Evolutionary conservation across 2,888 invertebrate genomes (phyloP), one percentile per base, ranked within the genome.

Genomic region (Cyaniris semiargus): DNA sequence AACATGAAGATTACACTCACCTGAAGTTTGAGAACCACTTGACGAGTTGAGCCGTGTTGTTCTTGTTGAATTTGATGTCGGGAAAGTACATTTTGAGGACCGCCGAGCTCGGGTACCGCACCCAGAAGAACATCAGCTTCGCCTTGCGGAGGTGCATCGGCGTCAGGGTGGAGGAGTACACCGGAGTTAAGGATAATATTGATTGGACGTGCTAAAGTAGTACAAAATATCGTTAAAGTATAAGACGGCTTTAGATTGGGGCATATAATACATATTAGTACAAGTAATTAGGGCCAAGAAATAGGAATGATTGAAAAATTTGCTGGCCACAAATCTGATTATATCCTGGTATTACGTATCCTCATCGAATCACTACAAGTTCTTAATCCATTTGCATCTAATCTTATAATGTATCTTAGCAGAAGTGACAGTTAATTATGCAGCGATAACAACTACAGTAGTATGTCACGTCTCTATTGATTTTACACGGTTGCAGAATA

Each of bases 1-100:
- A 74, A 74, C 74, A 74, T 74, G 74, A 74, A 74, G 74, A 74
- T 74, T 74, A 74, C 74, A 95, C 97, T 96, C 91, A 99, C 99
- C 99, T 97, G 95, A 99, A 99, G 94, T 99, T 99, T 89, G 99
- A 99, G 97, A 99, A 99, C 99, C 99, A 99, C 95, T 99, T 99
- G 95, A 99, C 99, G 91, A 99, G 97, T 95, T 99, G 99, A 88
- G 99, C 99, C 83, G 99, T 99, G 95, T 99, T 99, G 95, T 99
- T 99, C 95, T 99, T 99, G 96, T 99, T 99, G 96, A 99, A 99
- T 93, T 98, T 98, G 95, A 99, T 99, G 95, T 99, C 99, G 70
- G 99, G 99, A 96, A 99, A 99, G 96, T 98, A 99, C 97, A 99
- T 98, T 95, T 99, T 99, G 92, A 99, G 97, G 84, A 99, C 98